Evolutionary conservation across 1,140 invertebrate genomes (phyloP), one percentile per base, ranked within the genome.

Genomic region (Cephus cinctus): DNA sequence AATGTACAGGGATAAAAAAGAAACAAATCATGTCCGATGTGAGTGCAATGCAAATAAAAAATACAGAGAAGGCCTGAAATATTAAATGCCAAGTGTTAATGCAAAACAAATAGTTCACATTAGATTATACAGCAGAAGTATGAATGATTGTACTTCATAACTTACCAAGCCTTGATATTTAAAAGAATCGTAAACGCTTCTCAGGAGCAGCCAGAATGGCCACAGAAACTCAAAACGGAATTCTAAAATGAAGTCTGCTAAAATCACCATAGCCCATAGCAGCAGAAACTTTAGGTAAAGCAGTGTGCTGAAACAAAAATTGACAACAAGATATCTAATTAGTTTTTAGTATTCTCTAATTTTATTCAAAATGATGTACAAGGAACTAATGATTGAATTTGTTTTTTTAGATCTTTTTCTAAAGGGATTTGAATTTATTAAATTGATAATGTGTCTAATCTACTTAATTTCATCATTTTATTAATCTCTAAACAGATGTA

Each of bases 161-260:
- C 88, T 89, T 78, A 97, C 93, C 83, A 98, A 83, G 73, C 96
- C 96, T 84, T 98, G 96, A 80, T 98, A 98, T 82, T 96, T 97
- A 76, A 96, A 98, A 53, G 94, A 96, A 79, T 98, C 96, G 80
- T 98, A 94, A 52, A 97, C 90, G 76, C 93, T 97, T 77, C 95
- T 85, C 46, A 98, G 79, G 57, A 98, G 83, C 56, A 98, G 84
- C 92, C 95, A 98, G 77, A 98, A 96, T 35, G 96, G 96, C 94
- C 95, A 98, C 58, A 98, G 83, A 80, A 97, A 98, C 83, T 99
- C 97, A 82, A 98, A 97, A 63, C 96, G 90, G 80, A 98, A 98
- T 79, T 98, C 96, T 73, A 98, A 81, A 78, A 98, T 88, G 77
- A 97, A 97, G 78, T 98, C 96, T 59, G 94, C 92, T 75, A 95